Percentiles rank a stretch among this genome's conserved stretches.
Evolutionary conservation across 2,797 vertebrate genomes (phyloP).

Genomic region (Rhincodon typus): DNA sequence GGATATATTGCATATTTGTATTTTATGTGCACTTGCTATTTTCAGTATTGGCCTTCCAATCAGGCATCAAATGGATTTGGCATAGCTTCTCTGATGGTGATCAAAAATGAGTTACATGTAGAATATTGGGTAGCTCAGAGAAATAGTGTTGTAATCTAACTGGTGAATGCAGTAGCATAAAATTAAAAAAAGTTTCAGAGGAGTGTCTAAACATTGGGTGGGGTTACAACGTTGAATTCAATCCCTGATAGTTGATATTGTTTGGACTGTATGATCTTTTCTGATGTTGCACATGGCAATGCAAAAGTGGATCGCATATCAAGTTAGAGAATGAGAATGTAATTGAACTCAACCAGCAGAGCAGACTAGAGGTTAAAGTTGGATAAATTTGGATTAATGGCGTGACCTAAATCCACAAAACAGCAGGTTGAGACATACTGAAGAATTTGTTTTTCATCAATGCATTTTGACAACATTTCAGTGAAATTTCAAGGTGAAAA

Average conservation of each 20-base stretch:
- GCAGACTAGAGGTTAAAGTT: not conserved
- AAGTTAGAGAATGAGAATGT: not conserved
- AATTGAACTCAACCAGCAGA: not conserved
- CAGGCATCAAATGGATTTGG: not conserved
- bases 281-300: not conserved
- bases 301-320: not conserved
- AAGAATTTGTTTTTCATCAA: not conserved
- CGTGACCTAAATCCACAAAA: not conserved
- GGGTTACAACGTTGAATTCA: not conserved
- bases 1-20: no score
- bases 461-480: not conserved
- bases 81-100: not conserved
- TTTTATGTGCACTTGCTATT: not conserved
- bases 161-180: not conserved
- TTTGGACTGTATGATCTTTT: not conserved
- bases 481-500: not conserved
- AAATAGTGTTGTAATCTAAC: not conserved
- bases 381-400: not conserved
- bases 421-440: not conserved
- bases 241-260: not conserved
- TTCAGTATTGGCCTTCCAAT: not conserved
- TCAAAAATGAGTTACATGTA: not conserved
- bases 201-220: not conserved
- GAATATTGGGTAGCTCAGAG: not conserved
- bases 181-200: not conserved